Percentiles rank a stretch among this genome's conserved stretches.
Evolutionary conservation across 1,140 invertebrate species (phyloP).

Genomic region (Trinorchestia longiramus): DNA sequence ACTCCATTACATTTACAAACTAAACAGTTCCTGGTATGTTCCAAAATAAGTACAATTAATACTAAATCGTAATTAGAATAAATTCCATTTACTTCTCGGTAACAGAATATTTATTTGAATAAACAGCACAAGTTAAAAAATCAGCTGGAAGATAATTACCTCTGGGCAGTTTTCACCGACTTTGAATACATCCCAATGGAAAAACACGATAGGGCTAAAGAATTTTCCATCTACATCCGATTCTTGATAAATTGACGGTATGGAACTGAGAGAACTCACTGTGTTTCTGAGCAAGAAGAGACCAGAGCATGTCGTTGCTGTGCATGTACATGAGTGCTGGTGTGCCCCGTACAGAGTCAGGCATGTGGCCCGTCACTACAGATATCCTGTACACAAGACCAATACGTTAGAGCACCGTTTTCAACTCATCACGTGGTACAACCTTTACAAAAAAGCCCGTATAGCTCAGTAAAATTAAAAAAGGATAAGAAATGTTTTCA

Average conservation of each 20-base stretch:
- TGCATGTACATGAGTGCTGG: slow-evolving; percentile 90
- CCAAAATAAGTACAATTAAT: neutral
- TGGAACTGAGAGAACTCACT: slow-evolving; percentile 74
- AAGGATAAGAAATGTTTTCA: neutral
- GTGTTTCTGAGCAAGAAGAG: slow-evolving; percentile 83
- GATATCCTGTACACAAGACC: slow-evolving; percentile 76
- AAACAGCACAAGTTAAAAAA: neutral
- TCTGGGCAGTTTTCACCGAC: neutral
- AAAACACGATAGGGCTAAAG: neutral
- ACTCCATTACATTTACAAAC: neutral
- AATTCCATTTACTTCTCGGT: neutral
- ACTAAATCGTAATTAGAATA: neutral
- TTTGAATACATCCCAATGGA: neutral
- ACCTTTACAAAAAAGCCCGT: neutral
- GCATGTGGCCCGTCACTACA: slow-evolving; percentile 86
- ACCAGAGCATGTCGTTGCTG: slow-evolving; percentile 85
- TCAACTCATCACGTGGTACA: neutral
- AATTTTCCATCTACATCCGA: neutral
- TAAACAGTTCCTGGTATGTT: neutral
- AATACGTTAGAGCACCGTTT: neutral
- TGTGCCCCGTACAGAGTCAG: slow-evolving; percentile 82
- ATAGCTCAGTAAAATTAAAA: neutral
- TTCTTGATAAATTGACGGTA: neutral
- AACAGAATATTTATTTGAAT: neutral
- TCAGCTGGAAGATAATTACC: neutral